phyloP scores from a whole-genome alignment of 1,140 invertebrate genomes.

The Drosophila dunni region DNA sequence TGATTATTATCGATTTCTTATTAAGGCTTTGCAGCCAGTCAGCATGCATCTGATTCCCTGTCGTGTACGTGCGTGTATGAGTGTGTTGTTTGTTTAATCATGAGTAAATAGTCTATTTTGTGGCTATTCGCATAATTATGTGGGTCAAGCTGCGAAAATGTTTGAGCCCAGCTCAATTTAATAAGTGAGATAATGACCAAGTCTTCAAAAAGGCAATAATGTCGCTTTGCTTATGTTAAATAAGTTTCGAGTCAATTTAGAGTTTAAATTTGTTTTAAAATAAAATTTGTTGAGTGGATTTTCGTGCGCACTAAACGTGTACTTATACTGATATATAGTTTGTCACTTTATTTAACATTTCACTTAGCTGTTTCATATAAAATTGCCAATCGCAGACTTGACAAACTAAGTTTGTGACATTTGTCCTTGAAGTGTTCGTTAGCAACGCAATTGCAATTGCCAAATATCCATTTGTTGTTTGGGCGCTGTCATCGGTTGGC shows the following conservation, averaged over 20 bases:
- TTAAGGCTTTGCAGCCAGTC: slow-evolving; percentile 47
- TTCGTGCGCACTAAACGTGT: not conserved
- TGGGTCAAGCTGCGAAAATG: slow-evolving; percentile 48
- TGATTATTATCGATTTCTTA: slow-evolving; percentile 76
- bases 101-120: slow-evolving; percentile 29
- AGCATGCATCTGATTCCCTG: not conserved
- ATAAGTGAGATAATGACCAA: not conserved
- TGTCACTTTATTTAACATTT: slow-evolving; percentile 22
- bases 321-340: slow-evolving; percentile 8
- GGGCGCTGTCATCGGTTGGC: slow-evolving; percentile 31
- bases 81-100: not conserved
- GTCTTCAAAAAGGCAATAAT: too few relatives aligned
- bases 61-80: slow-evolving; percentile 5
- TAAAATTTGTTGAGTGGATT: too few relatives aligned
- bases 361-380: slow-evolving; percentile 14
- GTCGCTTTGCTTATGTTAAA: too few relatives aligned
- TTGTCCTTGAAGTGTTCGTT: slow-evolving; percentile 37
- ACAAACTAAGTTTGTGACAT: slow-evolving; percentile 38
- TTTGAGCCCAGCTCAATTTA: slow-evolving; percentile 4
- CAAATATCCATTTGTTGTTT: slow-evolving; percentile 13
- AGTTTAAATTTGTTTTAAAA: too few relatives aligned
- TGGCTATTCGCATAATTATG: slow-evolving; percentile 48
- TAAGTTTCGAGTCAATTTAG: too few relatives aligned
- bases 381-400: slow-evolving; percentile 20
- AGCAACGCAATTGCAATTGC: slow-evolving; percentile 9